These are phyloP conservation scores for Alces alces DNA, from an alignment of 2,113 vertebrate genomes.

Conservation along the genomic window DNA sequence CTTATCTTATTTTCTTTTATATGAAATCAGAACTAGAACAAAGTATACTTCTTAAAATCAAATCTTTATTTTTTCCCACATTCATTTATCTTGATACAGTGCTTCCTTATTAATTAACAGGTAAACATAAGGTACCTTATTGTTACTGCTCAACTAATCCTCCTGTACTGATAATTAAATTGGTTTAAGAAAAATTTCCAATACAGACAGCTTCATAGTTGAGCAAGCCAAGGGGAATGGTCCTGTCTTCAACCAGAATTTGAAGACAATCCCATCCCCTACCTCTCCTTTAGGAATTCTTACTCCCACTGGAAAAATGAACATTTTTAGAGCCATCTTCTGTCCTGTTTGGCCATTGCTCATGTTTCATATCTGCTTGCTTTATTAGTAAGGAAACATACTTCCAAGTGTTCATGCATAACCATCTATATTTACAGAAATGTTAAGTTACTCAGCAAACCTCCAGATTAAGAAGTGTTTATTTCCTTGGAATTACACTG, in stretches of 20 bases:
- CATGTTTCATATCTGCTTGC: neutral
- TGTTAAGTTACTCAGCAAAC: neutral
- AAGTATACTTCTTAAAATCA: neutral
- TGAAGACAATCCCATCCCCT: neutral
- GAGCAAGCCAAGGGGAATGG: neutral
- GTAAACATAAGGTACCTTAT: neutral
- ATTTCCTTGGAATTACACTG: neutral
- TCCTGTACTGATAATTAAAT: neutral
- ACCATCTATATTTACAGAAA: conserved; percentile 4
- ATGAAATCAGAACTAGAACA: conserved; percentile 17
- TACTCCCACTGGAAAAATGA: neutral
- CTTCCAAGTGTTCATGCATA: neutral
- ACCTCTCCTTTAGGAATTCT: neutral
- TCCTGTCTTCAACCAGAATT: neutral
- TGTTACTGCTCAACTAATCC: neutral
- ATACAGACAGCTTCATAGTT: neutral
- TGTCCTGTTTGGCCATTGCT: neutral
- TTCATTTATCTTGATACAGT: conserved; percentile 9
- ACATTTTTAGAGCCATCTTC: neutral
- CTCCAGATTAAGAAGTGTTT: conserved; percentile 1
- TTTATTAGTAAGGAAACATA: neutral
- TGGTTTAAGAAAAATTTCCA: neutral
- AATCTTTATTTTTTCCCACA: neutral
- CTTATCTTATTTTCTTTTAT: neutral
- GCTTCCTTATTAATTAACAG: conserved; percentile 9